A percentile compares a stretch with the other conserved stretches of the same genome.
Conservation (phyloP, 2,797 vertebrate species). For the Hydrophis major region DNA sequence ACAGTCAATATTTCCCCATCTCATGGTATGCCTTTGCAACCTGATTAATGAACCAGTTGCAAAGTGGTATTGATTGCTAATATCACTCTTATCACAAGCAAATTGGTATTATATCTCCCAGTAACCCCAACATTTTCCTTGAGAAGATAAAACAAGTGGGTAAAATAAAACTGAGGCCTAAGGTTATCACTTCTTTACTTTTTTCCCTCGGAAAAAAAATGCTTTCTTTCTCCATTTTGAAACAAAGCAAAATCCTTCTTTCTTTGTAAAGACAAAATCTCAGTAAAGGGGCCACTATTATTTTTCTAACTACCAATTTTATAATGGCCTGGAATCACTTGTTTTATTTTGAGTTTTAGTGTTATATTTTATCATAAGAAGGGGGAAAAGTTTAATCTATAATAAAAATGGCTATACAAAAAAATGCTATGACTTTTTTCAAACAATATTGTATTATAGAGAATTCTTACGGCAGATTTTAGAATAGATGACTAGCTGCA, state of each 20-base stretch:
- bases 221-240: not conserved
- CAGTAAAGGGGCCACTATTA: conserved; percentile 11
- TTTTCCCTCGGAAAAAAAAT: not conserved
- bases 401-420: not conserved
- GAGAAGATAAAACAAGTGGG: conserved; percentile 13
- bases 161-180: not conserved
- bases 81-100: conserved; percentile 22
- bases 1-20: not conserved
- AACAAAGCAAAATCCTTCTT: conserved; percentile 23
- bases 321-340: not conserved
- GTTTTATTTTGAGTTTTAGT: not conserved
- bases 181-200: not conserved
- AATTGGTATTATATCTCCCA: conserved; percentile 9
- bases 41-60: not conserved
- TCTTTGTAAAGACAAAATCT: not conserved
- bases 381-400: not conserved
- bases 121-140: not conserved
- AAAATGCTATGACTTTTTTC: not conserved
- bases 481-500: not conserved
- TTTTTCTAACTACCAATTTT: not conserved
- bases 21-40: not conserved
- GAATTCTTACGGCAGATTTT: not conserved
- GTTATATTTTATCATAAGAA: not conserved
- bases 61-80: conserved; percentile 13
- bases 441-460: not conserved